Evolutionary conservation across 1,140 invertebrate genomes (phyloP).

Genomic region (Panonychus citri): DNA sequence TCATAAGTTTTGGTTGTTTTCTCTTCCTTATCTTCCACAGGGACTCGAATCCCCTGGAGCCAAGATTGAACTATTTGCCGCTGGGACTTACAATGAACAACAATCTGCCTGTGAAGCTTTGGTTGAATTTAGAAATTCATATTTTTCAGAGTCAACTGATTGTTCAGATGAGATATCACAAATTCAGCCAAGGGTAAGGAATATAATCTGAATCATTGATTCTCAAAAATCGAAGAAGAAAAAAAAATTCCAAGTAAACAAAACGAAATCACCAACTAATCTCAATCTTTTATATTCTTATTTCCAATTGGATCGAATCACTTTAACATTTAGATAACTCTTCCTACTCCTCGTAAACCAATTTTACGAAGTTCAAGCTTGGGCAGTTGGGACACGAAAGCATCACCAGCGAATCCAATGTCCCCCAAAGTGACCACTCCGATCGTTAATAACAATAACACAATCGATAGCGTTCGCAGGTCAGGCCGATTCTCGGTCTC

Average conservation of each 20-base stretch:
- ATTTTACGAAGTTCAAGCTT: conserved; percentile 1
- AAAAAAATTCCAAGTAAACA: too few species aligned
- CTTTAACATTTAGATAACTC: too few species aligned
- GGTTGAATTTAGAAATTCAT: not conserved
- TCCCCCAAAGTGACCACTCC: not conserved
- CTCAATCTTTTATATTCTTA: too few species aligned
- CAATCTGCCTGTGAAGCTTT: too few species aligned
- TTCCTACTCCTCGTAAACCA: not conserved
- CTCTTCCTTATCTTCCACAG: not conserved
- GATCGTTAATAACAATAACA: too few species aligned
- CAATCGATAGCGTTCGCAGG: not conserved
- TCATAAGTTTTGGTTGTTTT: not conserved
- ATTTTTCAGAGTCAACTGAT: not conserved
- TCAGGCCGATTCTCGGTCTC: conserved; percentile 11
- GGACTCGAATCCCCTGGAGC: not conserved
- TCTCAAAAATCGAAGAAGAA: too few species aligned
- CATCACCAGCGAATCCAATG: too few species aligned
- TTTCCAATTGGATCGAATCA: too few species aligned
- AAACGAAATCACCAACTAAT: too few species aligned
- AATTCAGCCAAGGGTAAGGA: too few species aligned
- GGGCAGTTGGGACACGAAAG: conserved; percentile 2
- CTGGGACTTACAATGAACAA: not conserved
- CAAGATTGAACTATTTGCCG: not conserved
- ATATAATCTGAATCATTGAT: not conserved
- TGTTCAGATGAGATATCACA: not conserved